Evolutionary conservation across 2,113 vertebrate genomes (phyloP), one percentile per base, ranked within the genome.

Genomic region (Tachysurus fulvidraco): DNA sequence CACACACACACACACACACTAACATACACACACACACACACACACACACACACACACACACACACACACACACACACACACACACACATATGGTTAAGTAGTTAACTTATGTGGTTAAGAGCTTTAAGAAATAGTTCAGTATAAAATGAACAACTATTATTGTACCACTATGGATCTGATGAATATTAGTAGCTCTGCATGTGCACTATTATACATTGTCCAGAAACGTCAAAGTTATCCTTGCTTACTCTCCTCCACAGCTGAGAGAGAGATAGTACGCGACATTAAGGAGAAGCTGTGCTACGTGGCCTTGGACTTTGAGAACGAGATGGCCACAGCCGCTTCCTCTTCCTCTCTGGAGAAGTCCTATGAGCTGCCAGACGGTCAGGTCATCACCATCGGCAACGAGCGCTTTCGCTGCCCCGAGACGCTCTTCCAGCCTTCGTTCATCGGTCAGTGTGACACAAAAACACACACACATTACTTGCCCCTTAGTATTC

Each of bases 221-320:
- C 54, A 50, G 8, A 28, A 30, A 71, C 52, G 67, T 85, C 7
- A 73, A 52, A 83, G 60, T 84, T 28, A 52, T 76, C 23, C 46
- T 4, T 54, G 50, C 14, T 77, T 77, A n/a, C 44, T 13, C 28
- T 3, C 50, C 85, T 8, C 44, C 71, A 14, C 93, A 97, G 97
- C 97, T 67, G 97, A 97, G 86, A 95, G 97, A 87, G 97, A 97
- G 95, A 97, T 97, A 73, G 97, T 97, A 85, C 95, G 97, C 69
- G 97, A 97, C 93, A 97, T 97, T 92, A 97, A 97, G 90, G 97
- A 97, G 94, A 97, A 97, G 88, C 92, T 97, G 80, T 97, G 97
- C 90, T 97, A 97, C 0, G 97, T 97, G 81, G 97, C 97, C 69
- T 93, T 97, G 89, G 97, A 97, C 94, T 97, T 97, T 90, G 97